These are phyloP conservation scores for Phataginus tetradactyla DNA, from an alignment of 2,797 vertebrate genomes.

Conservation along the genomic window DNA sequence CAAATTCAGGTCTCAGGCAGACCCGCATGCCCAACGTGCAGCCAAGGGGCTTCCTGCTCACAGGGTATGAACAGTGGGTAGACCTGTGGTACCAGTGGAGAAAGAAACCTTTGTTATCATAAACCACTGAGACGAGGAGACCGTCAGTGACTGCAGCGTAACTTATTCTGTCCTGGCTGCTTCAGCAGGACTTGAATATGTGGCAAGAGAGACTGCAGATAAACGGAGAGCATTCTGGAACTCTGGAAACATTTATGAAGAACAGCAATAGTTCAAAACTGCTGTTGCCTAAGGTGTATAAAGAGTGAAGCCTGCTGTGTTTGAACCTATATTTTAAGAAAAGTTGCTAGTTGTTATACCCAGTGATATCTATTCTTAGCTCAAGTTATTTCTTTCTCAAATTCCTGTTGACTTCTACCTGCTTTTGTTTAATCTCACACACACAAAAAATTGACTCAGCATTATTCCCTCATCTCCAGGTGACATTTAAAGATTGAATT, in stretches of 20 bases:
- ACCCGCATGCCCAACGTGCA: neutral
- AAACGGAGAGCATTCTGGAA: neutral
- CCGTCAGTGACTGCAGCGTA: neutral
- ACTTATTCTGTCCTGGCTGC: neutral
- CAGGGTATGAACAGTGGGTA: neutral
- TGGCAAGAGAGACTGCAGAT: neutral
- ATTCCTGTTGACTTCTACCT: slow-evolving; percentile 20
- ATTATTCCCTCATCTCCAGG: slow-evolving; percentile 11
- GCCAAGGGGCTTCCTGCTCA: neutral
- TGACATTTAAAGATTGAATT: slow-evolving; percentile 68
- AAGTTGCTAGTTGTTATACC: neutral
- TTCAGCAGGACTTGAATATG: neutral
- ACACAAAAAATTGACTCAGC: slow-evolving; percentile 11
- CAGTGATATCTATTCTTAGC: neutral
- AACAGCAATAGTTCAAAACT: neutral
- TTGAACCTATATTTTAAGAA: neutral
- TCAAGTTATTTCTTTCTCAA: slow-evolving; percentile 45
- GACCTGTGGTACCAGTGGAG: neutral
- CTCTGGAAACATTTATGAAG: neutral
- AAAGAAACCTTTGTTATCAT: neutral
- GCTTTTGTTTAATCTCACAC: slow-evolving; percentile 47
- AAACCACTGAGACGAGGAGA: neutral
- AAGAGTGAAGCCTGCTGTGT: neutral
- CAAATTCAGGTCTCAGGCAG: neutral
- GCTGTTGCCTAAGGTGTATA: neutral